A percentile compares a stretch with the other conserved stretches of the same genome.
These are phyloP conservation scores for Drosophila suboccidentalis DNA, from an alignment of 2,888 invertebrate genomes.

Conservation along the genomic window DNA sequence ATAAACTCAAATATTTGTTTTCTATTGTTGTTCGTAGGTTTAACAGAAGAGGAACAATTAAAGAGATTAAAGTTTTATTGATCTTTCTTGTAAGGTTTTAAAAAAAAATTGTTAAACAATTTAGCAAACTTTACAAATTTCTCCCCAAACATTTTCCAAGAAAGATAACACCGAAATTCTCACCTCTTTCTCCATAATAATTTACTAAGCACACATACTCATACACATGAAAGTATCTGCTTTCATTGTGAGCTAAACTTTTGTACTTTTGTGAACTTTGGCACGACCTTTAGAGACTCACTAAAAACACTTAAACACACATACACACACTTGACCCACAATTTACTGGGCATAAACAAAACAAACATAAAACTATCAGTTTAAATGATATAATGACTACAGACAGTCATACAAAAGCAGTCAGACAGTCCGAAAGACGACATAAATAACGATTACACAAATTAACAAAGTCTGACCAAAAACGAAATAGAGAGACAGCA, in stretches of 20 bases:
- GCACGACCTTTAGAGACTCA: conserved; percentile 30
- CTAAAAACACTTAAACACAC: conserved; percentile 35
- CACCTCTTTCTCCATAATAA: conserved; percentile 24
- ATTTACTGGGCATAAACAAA: background rate
- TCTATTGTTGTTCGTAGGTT: background rate
- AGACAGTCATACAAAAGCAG: conserved; percentile 15
- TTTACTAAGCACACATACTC: conserved; percentile 18
- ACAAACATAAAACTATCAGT: conserved; percentile 59
- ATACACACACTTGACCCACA: conserved; percentile 54
- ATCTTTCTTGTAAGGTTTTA: conserved; percentile 23
- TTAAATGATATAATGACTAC: conserved; percentile 53
- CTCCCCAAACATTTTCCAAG: background rate
- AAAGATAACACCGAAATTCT: conserved; percentile 2
- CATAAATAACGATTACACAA: conserved; percentile 59
- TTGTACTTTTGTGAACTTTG: conserved; percentile 41
- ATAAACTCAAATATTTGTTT: background rate
- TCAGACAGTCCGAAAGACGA: conserved; percentile 17
- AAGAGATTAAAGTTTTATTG: conserved; percentile 19
- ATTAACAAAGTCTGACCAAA: conserved; percentile 43
- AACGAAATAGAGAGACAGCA: background rate
- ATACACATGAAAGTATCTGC: conserved; percentile 9
- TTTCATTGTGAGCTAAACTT: conserved; percentile 34
- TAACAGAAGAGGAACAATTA: background rate
- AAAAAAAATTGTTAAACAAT: conserved; percentile 38
- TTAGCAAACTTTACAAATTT: conserved; percentile 33